Base-by-base conservation (phyloP, 2,888 invertebrate species). In the Xestia xanthographa region DNA sequence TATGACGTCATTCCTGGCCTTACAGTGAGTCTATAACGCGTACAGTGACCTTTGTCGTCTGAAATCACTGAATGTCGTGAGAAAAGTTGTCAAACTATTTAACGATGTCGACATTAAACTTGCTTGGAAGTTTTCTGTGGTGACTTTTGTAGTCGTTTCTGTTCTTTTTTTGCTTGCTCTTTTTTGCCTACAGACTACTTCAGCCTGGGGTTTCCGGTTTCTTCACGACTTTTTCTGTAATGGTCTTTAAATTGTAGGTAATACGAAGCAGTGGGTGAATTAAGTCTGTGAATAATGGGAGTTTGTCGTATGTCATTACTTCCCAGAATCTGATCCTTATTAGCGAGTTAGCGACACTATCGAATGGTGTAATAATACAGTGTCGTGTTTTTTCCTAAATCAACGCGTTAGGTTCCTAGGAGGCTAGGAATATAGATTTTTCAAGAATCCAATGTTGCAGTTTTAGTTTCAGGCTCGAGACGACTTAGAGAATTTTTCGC, bases 1-100 rank as follows among this genome's bases (percentile, higher is more conserved):
- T 8, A 34, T 76, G 77, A 53, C 66, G 83, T 77, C 78, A 77
- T 26, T n/a, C 8, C 14, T 60, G 43, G 38, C 53, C 53, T 53
- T 26, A 50, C 29, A 14, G 5, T n/a, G 17, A 60, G n/a, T 41
- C 12, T 41, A 56, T 9, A 41, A 43, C 14, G 79, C 11, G 9
- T 41, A 26, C 20, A 38, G 26, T 63, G 45, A 81, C 34, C 45
- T 65, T 50, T 60, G 29, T 29, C 17, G 1, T 34, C 5, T 34
- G 11, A 45, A 50, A 71, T 43, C 17, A 26, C 29, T 34, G 20
- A 29, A 48, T 26, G n/a, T 8, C 22, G 26, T 53, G 5, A 26
- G 12, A 45, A 43, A 43, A 17, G 0, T 66, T 65, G 14, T 3
- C 38, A 45, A 76, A 29, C 22, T 56, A 56, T n/a, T 20, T 41